Base-by-base conservation (phyloP, 53 echinoderm and acorn worm species). In the Stichopus horrens region DNA sequence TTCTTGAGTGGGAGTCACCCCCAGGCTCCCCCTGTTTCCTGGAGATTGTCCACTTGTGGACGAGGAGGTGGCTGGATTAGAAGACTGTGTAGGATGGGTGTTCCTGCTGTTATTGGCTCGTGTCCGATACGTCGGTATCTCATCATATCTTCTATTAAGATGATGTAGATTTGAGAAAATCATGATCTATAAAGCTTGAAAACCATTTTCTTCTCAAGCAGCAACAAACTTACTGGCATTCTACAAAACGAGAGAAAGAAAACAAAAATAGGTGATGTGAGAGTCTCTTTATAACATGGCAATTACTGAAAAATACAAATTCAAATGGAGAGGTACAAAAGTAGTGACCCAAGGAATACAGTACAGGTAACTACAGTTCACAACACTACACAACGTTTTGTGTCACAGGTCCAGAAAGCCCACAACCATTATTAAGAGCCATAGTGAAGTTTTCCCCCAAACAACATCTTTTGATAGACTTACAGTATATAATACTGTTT, bases 1-100 rank as follows among this genome's bases (percentile, higher is more conserved):
- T 11, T 37, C 67, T 52, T 52, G 14, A 57, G 66, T 22, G 9
- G 37, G 85, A 16, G 5, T 67, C 7, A 85, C 85, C 37, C 85
- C 85, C 1, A 85, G 85, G 22, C 52, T 85, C 13, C 66, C 19
- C 66, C 85, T 85, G 67, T 52, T 52, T 18, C 85, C 85, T 11
- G 85, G 14, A 23, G n/a, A 5, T 16, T 13, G 20, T 18, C 71
- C n/a, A 71, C 71, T 71, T 18, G 18, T 71, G 71, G 71, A 0
- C 5, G 71, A 18, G 0, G 37, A 37, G 37, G 37, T 37, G 37
- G 37, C 37, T 37, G 5, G 71, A 14, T 71, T 18, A 7, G 71
- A 5, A 71, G 71, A 71, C n/a, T 7, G 14, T 71, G 20, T 18
- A n/a, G n/a, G 18, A 18, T 71, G n/a, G 18, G 71, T 16, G 18